Conservation (phyloP, 2,888 invertebrate genomes). For the Hydraecia micacea region DNA sequence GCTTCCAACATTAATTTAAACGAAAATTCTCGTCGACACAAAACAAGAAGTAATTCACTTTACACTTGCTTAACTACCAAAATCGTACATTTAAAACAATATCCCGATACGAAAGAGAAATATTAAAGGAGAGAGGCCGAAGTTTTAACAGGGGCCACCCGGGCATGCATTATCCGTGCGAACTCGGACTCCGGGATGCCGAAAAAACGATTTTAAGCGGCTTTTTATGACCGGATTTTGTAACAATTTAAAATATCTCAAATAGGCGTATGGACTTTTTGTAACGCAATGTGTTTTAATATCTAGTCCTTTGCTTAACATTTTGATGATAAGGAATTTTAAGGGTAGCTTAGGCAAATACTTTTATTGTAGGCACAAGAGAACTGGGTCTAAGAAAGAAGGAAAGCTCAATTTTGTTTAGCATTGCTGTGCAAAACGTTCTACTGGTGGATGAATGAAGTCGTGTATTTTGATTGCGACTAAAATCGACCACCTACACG, state of each 20-base stretch:
- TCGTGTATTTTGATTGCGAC: not conserved
- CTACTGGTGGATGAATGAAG: not conserved
- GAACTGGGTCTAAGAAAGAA: not conserved
- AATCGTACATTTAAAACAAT: constrained; percentile 41
- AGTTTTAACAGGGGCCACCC: constrained; percentile 40
- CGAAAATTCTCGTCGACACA: not conserved
- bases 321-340: not conserved
- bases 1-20: not conserved
- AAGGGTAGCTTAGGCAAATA: not conserved
- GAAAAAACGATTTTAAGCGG: constrained; percentile 40
- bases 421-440: not conserved
- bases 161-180: constrained; percentile 29
- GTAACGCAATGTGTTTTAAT: not conserved
- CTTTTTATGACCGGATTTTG: constrained; percentile 18
- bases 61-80: constrained; percentile 12
- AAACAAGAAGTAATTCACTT: constrained; percentile 11
- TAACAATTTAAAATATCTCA: constrained; percentile 37
- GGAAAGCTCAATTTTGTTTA: not conserved
- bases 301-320: not conserved
- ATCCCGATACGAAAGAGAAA: constrained; percentile 18
- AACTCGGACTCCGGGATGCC: constrained; percentile 18
- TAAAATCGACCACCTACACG: not conserved
- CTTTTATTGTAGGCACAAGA: not conserved
- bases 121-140: constrained; percentile 17
- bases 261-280: not conserved